Base-by-base conservation (phyloP, 2,888 invertebrate species). In the Cinara cedri region DNA sequence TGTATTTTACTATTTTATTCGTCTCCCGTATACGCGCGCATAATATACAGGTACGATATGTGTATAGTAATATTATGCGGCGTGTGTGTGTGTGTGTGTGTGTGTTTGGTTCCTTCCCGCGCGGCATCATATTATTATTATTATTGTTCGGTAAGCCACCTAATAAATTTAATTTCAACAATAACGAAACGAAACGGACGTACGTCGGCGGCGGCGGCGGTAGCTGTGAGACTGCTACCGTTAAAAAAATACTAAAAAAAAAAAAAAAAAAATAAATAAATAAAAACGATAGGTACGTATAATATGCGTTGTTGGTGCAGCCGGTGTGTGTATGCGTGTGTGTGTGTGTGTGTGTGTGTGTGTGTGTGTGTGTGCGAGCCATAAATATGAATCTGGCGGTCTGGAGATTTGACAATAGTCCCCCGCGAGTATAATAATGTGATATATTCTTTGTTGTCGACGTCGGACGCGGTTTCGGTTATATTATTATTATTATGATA, bases 81-180 rank as follows among this genome's bases (percentile, higher is more conserved):
- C 14, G 34, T 19, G 26, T 14, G 8, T n/a, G 44, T 11, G n/a
- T 24, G 57, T 57, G 34, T 19, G 26, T 14, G 8, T n/a, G 44
- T 11, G n/a, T 24, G 57, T 57, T 46, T 49, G 72, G 70, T 71
- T 74, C 57, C 57, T 60, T 46, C 19, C 6, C 34, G 34, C 34
- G 34, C 34, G 34, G 34, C 34, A 55, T 54, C 51, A 54, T n/a
- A n/a, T n/a, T n/a, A n/a, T n/a, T n/a, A n/a, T n/a, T n/a, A n/a
- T n/a, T n/a, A n/a, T 71, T 71, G 55, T 71, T 42, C 34, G 49
- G 60, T 74, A 74, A 74, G 72, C 72, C 49, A 63, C 72, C 72
- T 51, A n/a, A 74, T 74, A 74, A 74, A 74, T 74, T 74, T 63
- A 74, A 74, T 63, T 74, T 34, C 72, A 74, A 74, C 72, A 74